phyloP scores from a whole-genome alignment of 2,888 invertebrate genomes.

The Odontocolon sp. region DNA sequence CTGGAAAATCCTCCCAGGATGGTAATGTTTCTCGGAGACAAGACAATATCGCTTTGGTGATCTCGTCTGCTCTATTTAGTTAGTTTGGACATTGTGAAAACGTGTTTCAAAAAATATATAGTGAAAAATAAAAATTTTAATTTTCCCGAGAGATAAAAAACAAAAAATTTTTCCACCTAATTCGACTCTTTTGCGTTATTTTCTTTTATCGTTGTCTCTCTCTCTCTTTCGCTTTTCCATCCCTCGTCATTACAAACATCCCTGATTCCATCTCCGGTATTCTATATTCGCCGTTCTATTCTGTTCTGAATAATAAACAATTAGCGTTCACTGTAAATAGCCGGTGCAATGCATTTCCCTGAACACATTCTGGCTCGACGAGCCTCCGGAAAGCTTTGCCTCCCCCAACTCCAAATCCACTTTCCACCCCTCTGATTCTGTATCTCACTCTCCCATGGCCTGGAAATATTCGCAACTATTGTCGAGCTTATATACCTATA shows the following conservation, averaged over 20 bases:
- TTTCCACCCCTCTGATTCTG: background rate
- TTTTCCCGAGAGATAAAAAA: background rate
- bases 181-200: slow-evolving; percentile 13
- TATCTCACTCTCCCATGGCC: background rate
- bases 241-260: slow-evolving; percentile 31
- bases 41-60: background rate
- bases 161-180: slow-evolving; percentile 16
- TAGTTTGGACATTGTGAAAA: background rate
- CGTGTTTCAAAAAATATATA: background rate
- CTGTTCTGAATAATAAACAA: slow-evolving; percentile 47
- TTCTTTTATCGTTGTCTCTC: slow-evolving; percentile 6
- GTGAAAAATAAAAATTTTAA: background rate
- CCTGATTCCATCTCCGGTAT: background rate
- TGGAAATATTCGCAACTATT: slow-evolving; percentile 30
- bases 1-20: background rate
- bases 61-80: slow-evolving; percentile 15
- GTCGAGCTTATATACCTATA: background rate
- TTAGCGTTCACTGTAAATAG: slow-evolving; percentile 43
- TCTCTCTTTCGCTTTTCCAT: slow-evolving; percentile 2
- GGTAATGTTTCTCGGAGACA: background rate
- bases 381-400: slow-evolving; percentile 22
- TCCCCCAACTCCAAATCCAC: slow-evolving; percentile 9
- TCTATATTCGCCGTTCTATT: background rate
- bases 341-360: slow-evolving; percentile 32
- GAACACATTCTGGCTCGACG: slow-evolving; percentile 27